Conservation (phyloP, 2,888 invertebrate species). For the Harpalus rubripes region DNA sequence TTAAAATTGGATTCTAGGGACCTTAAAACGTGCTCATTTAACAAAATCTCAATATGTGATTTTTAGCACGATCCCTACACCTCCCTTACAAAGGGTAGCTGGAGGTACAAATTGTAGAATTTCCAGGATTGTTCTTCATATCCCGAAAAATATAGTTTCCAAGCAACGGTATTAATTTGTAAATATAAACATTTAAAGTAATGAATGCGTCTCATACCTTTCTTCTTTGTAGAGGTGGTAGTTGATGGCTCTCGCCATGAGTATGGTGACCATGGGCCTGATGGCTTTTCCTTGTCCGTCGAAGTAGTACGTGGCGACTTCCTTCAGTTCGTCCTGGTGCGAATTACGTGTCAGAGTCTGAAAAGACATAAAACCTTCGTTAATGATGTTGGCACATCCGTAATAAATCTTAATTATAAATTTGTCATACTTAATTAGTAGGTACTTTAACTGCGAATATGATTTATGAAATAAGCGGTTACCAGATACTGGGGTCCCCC, state of each 20-base stretch:
- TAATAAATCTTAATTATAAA: slow-evolving; percentile 12
- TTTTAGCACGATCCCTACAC: too few relatives aligned
- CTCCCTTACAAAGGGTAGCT: too few relatives aligned
- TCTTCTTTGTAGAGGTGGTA: slow-evolving; percentile 92
- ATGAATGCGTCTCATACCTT: too few relatives aligned
- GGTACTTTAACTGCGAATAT: background rate
- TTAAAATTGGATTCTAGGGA: too few relatives aligned
- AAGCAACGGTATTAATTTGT: too few relatives aligned
- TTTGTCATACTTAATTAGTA: background rate
- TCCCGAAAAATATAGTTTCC: too few relatives aligned
- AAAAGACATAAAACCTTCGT: slow-evolving; percentile 69
- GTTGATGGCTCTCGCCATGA: slow-evolving; percentile 96
- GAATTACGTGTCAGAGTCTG: slow-evolving; percentile 89
- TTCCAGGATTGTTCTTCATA: too few relatives aligned
- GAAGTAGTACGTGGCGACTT: slow-evolving; percentile 98
- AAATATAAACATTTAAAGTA: too few relatives aligned
- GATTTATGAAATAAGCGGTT: background rate
- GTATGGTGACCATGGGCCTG: slow-evolving; percentile 95
- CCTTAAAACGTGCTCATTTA: too few relatives aligned
- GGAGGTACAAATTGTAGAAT: too few relatives aligned
- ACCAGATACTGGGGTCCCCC: too few relatives aligned
- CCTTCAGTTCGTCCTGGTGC: slow-evolving; percentile 90
- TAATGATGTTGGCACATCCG: background rate
- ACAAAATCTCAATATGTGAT: too few relatives aligned
- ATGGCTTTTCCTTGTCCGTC: slow-evolving; percentile 98